Conservation (phyloP, 2,888 invertebrate genomes). For the Mythimna pallens region DNA sequence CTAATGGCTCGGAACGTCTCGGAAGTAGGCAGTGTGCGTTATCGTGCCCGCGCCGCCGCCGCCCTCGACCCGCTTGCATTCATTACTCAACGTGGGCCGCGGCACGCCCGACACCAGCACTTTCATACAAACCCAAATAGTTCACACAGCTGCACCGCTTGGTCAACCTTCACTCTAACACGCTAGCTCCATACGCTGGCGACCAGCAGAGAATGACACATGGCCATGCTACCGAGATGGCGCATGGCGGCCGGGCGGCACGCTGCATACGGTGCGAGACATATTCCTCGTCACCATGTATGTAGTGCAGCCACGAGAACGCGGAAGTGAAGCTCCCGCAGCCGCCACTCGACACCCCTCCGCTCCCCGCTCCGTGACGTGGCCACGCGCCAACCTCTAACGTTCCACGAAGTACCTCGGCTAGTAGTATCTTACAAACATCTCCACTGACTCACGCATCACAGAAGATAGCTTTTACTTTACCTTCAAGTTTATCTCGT, state of each 20-base stretch:
- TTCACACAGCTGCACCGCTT: not conserved
- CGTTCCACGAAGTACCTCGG: not conserved
- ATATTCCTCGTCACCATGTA: constrained; percentile 21
- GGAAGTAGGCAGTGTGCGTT: constrained; percentile 80
- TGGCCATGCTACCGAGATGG: constrained; percentile 7
- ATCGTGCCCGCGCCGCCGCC: constrained; percentile 68
- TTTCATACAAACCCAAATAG: not conserved
- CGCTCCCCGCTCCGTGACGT: not conserved
- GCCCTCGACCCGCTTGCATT: constrained; percentile 80
- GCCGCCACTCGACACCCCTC: constrained; percentile 23
- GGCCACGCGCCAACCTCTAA: constrained; percentile 7
- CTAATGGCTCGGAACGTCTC: constrained; percentile 87
- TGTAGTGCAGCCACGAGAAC: constrained; percentile 46
- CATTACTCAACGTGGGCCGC: constrained; percentile 62
- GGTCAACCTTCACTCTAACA: not conserved
- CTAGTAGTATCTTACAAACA: not conserved
- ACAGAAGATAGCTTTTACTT: not conserved
- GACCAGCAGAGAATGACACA: constrained; percentile 28
- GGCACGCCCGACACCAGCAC: constrained; percentile 12
- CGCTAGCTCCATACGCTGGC: not conserved
- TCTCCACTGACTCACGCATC: constrained; percentile 7
- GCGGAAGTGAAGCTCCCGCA: constrained; percentile 55
- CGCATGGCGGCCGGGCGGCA: constrained; percentile 7
- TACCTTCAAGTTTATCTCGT: not conserved
- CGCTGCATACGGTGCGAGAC: constrained; percentile 25